Conservation (phyloP, 2,113 vertebrate species). For the Gymnorhina tibicen region DNA sequence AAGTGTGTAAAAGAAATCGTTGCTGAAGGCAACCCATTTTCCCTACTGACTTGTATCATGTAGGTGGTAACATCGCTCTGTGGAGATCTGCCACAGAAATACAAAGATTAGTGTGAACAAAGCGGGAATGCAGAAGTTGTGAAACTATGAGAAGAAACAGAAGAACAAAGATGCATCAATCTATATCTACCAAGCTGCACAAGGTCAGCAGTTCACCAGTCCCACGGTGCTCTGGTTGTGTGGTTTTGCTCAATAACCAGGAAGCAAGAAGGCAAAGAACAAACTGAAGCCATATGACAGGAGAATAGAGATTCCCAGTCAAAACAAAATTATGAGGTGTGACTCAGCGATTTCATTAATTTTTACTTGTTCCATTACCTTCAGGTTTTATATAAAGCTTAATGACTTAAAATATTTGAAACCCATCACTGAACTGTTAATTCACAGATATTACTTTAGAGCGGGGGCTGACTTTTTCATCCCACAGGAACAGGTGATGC, state of each 20-base stretch:
- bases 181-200: not conserved
- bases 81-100: not conserved
- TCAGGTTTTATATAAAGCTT: not conserved
- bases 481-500: not conserved
- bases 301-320: not conserved
- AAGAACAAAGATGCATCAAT: not conserved
- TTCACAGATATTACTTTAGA: not conserved
- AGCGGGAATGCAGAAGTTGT: not conserved
- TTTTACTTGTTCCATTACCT: not conserved
- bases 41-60: not conserved
- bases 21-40: not conserved
- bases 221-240: not conserved
- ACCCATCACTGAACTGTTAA: not conserved
- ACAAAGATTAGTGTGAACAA: not conserved
- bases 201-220: not conserved
- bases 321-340: not conserved
- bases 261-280: not conserved
- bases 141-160: constrained; percentile 3
- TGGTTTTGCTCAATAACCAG: not conserved
- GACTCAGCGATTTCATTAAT: not conserved
- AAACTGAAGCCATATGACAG: not conserved
- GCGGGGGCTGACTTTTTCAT: not conserved
- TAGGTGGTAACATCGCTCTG: not conserved
- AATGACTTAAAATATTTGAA: not conserved
- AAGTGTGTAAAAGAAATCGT: not conserved